Conservation (phyloP, 1,140 invertebrate genomes). For the Ladona fulva region DNA sequence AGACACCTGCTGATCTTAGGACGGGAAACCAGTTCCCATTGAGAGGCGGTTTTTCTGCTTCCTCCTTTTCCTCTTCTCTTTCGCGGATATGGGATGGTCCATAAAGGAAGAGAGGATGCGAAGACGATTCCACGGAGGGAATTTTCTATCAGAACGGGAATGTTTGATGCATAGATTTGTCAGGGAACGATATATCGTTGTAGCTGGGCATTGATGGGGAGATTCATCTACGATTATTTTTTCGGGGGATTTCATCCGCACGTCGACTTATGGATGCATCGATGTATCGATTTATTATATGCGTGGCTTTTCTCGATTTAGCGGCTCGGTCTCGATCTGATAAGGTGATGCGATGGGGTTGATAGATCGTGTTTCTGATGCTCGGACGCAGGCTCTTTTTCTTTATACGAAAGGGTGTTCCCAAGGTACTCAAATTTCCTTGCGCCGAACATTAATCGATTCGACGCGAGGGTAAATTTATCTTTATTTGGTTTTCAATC, state of each 20-base stretch:
- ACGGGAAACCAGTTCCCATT: background rate
- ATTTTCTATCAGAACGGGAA: background rate
- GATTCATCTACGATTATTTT: background rate
- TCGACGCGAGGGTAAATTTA: no score
- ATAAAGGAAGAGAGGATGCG: background rate
- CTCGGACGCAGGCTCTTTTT: no score
- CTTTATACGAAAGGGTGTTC: no score
- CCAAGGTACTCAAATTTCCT: no score
- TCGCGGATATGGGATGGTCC: background rate
- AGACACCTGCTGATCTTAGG: background rate
- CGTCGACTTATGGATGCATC: background rate
- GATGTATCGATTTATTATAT: background rate
- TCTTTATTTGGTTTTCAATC: no score
- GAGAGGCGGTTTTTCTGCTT: slow-evolving; percentile 2
- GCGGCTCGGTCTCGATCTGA: no score
- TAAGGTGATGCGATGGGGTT: no score
- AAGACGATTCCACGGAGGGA: background rate
- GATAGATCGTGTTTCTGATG: no score
- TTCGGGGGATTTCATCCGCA: background rate
- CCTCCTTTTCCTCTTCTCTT: background rate
- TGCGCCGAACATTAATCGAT: no score
- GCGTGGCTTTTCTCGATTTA: background rate
- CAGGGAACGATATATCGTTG: background rate
- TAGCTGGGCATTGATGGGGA: background rate
- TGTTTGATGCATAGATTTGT: slow-evolving; percentile 1